Evolutionary conservation across 2,888 invertebrate genomes (phyloP), one percentile per base, ranked within the genome.

Genomic region (Xestia c-nigrum): DNA sequence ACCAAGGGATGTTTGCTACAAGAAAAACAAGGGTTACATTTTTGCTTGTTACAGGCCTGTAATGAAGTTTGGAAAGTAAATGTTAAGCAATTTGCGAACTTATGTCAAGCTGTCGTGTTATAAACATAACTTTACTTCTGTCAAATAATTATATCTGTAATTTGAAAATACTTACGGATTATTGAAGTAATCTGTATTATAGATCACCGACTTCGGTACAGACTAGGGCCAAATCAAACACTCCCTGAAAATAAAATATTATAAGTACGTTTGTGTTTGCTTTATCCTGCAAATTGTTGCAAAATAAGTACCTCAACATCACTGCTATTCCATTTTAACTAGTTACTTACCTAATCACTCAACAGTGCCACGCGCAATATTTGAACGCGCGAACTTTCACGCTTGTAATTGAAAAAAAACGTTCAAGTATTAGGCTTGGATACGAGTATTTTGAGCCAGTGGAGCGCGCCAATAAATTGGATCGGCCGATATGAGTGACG

Each of bases 391-490:
- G 16, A 47, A 55, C 24, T 55, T 55, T 74, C 40, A 70, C 55
- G 61, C 68, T 68, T 47, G 5, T 7, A 74, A 21, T 64, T 19
- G 10, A 40, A 64, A 70, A 67, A 78, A 59, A 66, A 31, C 52
- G 16, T 10, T 38, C 57, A 69, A 24, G 57, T 59, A 69, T 69
- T 59, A 61, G 52, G 59, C 6, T 70, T 70, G 59, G 59, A 61
- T 71, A 70, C 68, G 65, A 80, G 68, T 65, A 76, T 71, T 77
- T 79, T 57, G 14, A 69, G 80, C 64, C 75, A 69, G 64, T 72
- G n/a, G 80, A 83, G 46, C 69, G 82, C 59, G 31, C 50, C 83
- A 75, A 70, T 83, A 83, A 80, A 83, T 77, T 71, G 80, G 64
- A 74, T 83, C 70, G 52, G n/a, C 50, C 50, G 50, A 31, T 73